Base-by-base conservation (phyloP, 1,140 invertebrate species). In the Harpegnathos saltator region DNA sequence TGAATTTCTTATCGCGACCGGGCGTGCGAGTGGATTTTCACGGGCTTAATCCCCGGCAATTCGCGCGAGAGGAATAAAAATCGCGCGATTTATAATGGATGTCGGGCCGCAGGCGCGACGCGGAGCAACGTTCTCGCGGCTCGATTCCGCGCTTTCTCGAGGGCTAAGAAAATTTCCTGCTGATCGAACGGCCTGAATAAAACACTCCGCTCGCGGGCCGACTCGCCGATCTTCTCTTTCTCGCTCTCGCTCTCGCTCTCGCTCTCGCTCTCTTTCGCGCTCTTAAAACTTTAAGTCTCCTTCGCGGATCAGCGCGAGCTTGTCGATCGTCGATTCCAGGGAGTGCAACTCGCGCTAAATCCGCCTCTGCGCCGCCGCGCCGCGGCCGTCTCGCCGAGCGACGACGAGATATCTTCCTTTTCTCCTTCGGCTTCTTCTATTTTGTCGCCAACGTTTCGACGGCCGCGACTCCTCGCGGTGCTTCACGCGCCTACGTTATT, bases 111-210 rank as follows among this genome's bases (percentile, higher is more conserved):
- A 22, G 54, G 29, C 1, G 29, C 29, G 29, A 33, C 22, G 38
- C 50, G 24, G 19, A 48, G 62, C 56, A 33, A 74, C 66, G 15
- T n/a, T 54, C 19, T 66, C 62, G 65, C 63, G 33, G 75, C 65
- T 69, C 19, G 22, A 78, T 22, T 58, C 11, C 24, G 59, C 58
- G 84, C n/a, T 56, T 81, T 87, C 58, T 80, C 82, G 44, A 82
- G 50, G 54, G 26, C 2, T 54, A 48, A 54, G 83, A 80, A 83
- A 87, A 88, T 85, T 89, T 84, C 69, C 73, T 77, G 58, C 61
- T 84, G 85, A 86, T 91, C 88, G 89, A 89, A 65, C 75, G 61
- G 3, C 29, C 56, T 90, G 89, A 91, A 91, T 91, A 90, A 90
- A 90, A 89, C 78, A 91, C 88, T 81, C 84, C 50, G 63, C 87